phyloP scores from a whole-genome alignment of 2,888 invertebrate species.

The Dromius quadrimaculatus region DNA sequence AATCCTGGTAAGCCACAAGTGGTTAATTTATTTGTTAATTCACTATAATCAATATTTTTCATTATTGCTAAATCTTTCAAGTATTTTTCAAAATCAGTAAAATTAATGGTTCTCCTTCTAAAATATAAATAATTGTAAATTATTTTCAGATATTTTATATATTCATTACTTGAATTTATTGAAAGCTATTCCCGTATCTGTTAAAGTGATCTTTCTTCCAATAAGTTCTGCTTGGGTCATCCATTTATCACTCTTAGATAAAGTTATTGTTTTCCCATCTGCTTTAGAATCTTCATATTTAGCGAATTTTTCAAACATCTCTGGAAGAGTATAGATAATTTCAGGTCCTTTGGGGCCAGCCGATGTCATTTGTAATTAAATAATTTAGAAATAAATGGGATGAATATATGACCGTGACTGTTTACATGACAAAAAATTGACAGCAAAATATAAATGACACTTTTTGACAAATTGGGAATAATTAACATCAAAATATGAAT shows the following conservation, averaged over 20 bases:
- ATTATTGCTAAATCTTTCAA: constrained; percentile 84
- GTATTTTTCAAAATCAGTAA: constrained; percentile 70
- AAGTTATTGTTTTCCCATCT: constrained; percentile 85
- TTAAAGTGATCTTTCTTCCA: constrained; percentile 84
- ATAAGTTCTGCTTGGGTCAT: constrained; percentile 89
- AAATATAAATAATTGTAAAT: constrained; percentile 45
- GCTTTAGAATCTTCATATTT: constrained; percentile 90
- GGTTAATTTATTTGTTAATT: constrained; percentile 82
- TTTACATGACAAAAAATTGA: too few species aligned
- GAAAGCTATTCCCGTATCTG: constrained; percentile 90
- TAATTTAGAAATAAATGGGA: background rate
- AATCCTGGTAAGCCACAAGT: constrained; percentile 82
- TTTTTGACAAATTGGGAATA: background rate
- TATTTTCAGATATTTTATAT: background rate
- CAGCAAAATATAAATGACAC: too few species aligned
- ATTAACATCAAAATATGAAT: too few species aligned
- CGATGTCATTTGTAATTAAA: background rate
- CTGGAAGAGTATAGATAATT: background rate
- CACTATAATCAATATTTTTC: constrained; percentile 80
- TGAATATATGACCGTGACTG: background rate
- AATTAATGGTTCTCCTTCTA: constrained; percentile 60
- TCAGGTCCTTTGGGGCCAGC: background rate
- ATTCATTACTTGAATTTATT: constrained; percentile 81
- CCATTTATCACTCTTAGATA: constrained; percentile 94
- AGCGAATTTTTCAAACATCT: constrained; percentile 79